These are phyloP conservation scores for Amphiprion clarkii DNA, from an alignment of 2,797 vertebrate species.

Conservation along the genomic window DNA sequence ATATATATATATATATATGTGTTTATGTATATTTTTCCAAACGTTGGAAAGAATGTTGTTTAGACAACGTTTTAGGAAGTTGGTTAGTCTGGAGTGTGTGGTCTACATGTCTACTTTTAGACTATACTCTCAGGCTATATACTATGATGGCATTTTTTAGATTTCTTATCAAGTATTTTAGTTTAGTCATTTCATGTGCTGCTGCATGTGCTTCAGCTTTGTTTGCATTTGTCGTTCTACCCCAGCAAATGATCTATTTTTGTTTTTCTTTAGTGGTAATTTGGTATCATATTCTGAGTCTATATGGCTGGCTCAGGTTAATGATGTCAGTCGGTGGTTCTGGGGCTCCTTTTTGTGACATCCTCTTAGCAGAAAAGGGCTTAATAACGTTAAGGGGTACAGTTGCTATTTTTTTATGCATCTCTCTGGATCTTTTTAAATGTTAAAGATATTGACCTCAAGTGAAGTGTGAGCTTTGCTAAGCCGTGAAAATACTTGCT, in stretches of 20 bases:
- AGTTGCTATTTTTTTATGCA: neutral
- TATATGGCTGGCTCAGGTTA: constrained; percentile 20
- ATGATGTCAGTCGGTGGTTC: neutral
- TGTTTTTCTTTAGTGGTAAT: constrained; percentile 28
- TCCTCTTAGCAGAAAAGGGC: neutral
- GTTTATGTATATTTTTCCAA: constrained; percentile 42
- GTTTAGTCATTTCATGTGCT: constrained; percentile 8
- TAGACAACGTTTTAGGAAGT: constrained; percentile 39
- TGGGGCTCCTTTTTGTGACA: neutral
- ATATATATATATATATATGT: too few relatives aligned
- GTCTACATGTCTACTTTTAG: constrained; percentile 6
- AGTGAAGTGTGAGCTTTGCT: neutral
- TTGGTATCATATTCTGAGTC: constrained; percentile 20
- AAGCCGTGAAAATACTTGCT: neutral
- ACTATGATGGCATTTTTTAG: constrained; percentile 29
- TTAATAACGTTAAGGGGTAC: neutral
- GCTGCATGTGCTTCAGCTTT: constrained; percentile 8
- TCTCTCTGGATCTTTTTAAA: neutral
- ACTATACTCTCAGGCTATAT: neutral
- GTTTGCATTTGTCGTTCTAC: constrained; percentile 28
- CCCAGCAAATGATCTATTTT: constrained; percentile 18
- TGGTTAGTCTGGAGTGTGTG: constrained; percentile 16
- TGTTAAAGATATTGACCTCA: neutral
- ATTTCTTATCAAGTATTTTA: constrained; percentile 21
- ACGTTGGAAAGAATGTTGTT: constrained; percentile 45